Evolutionary conservation across 2,888 invertebrate species (phyloP).

Genomic region (Plebejus argus): DNA sequence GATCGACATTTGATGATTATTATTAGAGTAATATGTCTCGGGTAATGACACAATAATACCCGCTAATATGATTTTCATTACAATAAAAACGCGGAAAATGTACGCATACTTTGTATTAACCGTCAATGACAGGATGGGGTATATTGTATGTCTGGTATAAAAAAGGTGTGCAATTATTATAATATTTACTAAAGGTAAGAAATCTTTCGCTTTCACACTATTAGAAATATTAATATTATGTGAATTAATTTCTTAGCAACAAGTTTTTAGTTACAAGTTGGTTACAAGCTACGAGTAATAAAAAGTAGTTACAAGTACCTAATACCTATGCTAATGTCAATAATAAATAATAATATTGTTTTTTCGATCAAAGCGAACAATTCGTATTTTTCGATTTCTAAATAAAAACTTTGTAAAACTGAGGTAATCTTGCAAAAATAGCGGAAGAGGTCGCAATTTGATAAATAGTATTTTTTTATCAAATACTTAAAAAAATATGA

Average conservation of each 20-base stretch:
- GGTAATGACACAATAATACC: not conserved
- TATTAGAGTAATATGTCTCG: not conserved
- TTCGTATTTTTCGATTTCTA: not conserved
- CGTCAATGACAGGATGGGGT: not conserved
- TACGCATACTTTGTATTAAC: not conserved
- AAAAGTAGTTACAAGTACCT: too few species aligned
- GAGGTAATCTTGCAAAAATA: not conserved
- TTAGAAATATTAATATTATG: too few species aligned
- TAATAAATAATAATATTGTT: too few species aligned
- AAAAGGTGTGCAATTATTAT: not conserved
- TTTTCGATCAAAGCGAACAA: too few species aligned
- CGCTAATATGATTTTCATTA: conserved; percentile 13
- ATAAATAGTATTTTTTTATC: not conserved
- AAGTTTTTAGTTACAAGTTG: too few species aligned
- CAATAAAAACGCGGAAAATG: not conserved
- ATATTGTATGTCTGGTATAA: not conserved
- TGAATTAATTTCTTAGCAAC: too few species aligned
- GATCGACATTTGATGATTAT: conserved; percentile 15
- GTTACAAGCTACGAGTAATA: too few species aligned
- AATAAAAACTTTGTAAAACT: not conserved
- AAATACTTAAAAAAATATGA: not conserved
- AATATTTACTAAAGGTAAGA: too few species aligned
- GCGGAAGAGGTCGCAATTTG: not conserved
- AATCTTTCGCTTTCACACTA: too few species aligned
- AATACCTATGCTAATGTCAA: too few species aligned